A percentile compares a stretch with the other conserved stretches of the same genome.
Evolutionary conservation across 2,888 invertebrate genomes (phyloP).

Genomic region (Lasioglossum morio): DNA sequence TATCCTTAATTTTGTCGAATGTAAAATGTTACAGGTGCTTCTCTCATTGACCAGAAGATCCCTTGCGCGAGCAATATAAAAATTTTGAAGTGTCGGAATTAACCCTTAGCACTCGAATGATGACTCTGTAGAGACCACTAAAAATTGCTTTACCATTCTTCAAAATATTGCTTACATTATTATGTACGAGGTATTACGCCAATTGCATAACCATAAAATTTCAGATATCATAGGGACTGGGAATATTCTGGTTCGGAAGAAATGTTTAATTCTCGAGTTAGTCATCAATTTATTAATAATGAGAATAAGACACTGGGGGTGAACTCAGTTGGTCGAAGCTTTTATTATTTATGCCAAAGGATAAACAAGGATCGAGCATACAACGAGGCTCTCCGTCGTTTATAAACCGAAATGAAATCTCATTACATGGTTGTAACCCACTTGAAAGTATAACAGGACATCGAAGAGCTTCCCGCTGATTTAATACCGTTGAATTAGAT

Average conservation of each 20-base stretch:
- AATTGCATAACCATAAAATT: no score
- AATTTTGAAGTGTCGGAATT: no score
- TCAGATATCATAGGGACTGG: no score
- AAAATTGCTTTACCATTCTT: no score
- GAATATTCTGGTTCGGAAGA: no score
- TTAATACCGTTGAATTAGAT: conserved; percentile 7
- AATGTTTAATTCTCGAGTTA: no score
- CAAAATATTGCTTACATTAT: no score
- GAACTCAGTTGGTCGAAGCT: not conserved
- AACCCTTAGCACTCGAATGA: no score
- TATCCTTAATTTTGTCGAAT: not conserved
- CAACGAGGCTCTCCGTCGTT: not conserved
- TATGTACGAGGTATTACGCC: no score
- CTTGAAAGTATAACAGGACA: conserved; percentile 4
- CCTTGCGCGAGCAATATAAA: not conserved
- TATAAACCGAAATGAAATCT: not conserved
- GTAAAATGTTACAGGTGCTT: not conserved
- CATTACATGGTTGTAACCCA: conserved; percentile 2
- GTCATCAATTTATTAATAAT: not conserved
- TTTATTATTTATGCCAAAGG: not conserved
- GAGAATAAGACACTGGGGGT: not conserved
- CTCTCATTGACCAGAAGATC: not conserved
- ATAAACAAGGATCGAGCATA: not conserved
- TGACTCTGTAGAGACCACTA: no score
- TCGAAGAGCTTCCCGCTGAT: conserved; percentile 6